Evolutionary conservation across 1,140 invertebrate species (phyloP).

Genomic region (Cherax quadricarinatus): DNA sequence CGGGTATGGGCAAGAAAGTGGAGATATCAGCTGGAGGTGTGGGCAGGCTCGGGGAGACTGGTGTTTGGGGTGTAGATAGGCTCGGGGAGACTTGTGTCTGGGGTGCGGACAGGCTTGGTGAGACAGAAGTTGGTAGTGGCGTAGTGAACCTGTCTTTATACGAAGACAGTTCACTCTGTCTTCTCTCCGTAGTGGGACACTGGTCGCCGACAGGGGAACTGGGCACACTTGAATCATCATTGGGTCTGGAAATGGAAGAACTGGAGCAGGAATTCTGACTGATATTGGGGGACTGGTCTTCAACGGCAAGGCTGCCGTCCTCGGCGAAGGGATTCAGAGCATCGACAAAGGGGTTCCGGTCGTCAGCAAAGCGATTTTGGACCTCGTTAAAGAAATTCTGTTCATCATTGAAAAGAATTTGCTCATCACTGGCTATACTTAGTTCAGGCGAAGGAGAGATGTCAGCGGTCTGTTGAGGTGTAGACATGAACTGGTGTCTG

Average conservation of each 20-base stretch:
- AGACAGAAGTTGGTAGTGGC: not conserved
- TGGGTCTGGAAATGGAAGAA: not conserved
- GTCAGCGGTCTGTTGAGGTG: not conserved
- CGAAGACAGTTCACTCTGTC: too few species aligned
- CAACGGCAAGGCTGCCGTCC: not conserved
- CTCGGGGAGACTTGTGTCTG: not conserved
- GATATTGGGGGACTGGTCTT: not conserved
- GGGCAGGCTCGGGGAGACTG: not conserved
- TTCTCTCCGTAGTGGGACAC: too few species aligned
- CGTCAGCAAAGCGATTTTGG: not conserved
- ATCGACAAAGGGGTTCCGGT: not conserved
- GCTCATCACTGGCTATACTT: not conserved
- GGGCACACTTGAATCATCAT: too few species aligned
- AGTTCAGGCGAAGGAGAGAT: not conserved
- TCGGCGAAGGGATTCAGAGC: slow-evolving; percentile 24
- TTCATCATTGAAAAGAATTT: slow-evolving; percentile 3
- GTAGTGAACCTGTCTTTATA: too few species aligned
- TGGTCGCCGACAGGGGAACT: too few species aligned
- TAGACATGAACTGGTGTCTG: not conserved
- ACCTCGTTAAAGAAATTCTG: slow-evolving; percentile 31
- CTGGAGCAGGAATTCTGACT: not conserved
- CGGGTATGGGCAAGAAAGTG: too few species aligned
- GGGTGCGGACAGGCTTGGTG: not conserved
- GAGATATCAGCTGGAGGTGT: not conserved
- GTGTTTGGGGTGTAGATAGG: not conserved